Base-by-base conservation (phyloP, 1,140 invertebrate species). In the Lepidurus packardi region DNA sequence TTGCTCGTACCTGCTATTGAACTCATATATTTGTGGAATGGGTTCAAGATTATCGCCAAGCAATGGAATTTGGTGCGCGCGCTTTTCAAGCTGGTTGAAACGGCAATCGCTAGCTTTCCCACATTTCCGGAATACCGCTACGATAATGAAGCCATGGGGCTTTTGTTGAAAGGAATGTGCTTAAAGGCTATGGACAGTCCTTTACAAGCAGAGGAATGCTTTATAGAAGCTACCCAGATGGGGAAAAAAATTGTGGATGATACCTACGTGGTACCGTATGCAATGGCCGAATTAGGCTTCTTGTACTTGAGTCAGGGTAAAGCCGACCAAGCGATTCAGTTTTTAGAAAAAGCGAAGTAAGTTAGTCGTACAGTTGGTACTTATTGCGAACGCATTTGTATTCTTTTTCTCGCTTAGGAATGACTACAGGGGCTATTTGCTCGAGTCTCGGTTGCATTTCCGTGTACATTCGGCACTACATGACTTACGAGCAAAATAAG, bases 1-100 rank as follows among this genome's bases (percentile, higher is more conserved):
- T 86, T 98, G 47, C 85, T 93, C 7, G 86, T 98, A 75, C 95
- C 96, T 11, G 91, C 91, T 41, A 87, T 95, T 80, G 96, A 98
- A 85, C 87, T 98, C 77, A 89, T 98, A 81, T 98, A 94, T 83
- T 87, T 98, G 0, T 98, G 95, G 95, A 98, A 98, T 87, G 89
- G 94, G 81, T 96, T 98, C 84, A 91, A 91, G 81, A 90, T 96
- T 45, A 86, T 98, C 73, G 91, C 91, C 34, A 92, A 91, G 81
- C 90, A 92, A 78, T 87, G 87, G 78, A 85, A 89, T 41, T 84
- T 91, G 11, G 88, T 92, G 43, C 87, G 93, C 82, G 87, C 87
- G n/a, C 87, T 97, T 78, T 89, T 91, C 47, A 89, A 90, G 83
- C 84, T 89, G 25, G 90, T 96, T 73, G 93, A 95, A 81, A 87